A percentile compares a stretch with the other conserved stretches of the same genome.
These are phyloP conservation scores for Esox lucius DNA, from an alignment of 2,797 vertebrate genomes.

Conservation along the genomic window DNA sequence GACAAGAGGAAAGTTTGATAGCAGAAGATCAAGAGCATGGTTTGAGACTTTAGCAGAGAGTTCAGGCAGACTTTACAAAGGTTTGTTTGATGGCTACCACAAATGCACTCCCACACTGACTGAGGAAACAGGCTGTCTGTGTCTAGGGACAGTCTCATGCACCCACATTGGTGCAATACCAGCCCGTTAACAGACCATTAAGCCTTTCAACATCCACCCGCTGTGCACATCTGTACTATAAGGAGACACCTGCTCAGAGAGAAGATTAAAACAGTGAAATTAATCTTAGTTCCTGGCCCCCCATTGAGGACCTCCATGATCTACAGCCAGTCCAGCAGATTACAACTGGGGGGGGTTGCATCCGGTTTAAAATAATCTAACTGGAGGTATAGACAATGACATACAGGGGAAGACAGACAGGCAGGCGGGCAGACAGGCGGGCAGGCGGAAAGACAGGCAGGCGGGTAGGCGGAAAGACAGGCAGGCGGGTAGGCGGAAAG, in stretches of 20 bases:
- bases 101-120: slow-evolving; percentile 2
- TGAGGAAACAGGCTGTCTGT: slow-evolving; percentile 29
- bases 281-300: no score
- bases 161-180: slow-evolving; percentile 20
- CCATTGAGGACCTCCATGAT: no score
- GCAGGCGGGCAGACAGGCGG: not conserved
- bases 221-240: no score
- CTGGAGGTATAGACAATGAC: slow-evolving; percentile 17
- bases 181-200: no score
- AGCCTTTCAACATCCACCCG: no score
- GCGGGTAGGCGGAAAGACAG: no score
- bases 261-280: no score
- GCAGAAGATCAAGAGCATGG: slow-evolving; percentile 40
- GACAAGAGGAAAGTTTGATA: slow-evolving; percentile 16
- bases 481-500: no score
- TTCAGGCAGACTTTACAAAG: slow-evolving; percentile 40
- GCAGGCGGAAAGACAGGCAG: not conserved
- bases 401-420: not conserved
- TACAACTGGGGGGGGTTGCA: no score
- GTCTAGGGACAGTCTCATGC: slow-evolving; percentile 27
- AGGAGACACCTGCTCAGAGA: no score
- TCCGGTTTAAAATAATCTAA: slow-evolving; percentile 33
- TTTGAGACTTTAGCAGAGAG: slow-evolving; percentile 30
- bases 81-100: slow-evolving; percentile 32
- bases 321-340: no score